Evolutionary conservation across 2,113 vertebrate species (phyloP).

Genomic region (Varanus komodoensis): DNA sequence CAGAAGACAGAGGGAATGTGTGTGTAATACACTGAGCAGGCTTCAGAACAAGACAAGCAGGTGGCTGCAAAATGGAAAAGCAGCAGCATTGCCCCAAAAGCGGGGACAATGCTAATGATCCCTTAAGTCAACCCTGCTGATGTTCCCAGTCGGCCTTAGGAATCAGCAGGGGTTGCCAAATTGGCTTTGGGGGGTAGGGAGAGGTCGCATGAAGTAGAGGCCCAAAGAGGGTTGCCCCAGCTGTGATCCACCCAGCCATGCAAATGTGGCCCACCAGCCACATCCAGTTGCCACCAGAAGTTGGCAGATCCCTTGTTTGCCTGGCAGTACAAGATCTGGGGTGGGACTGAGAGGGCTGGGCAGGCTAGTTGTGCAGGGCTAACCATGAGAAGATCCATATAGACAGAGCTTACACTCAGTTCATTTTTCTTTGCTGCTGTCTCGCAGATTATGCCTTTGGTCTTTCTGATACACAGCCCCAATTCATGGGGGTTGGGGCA

Average conservation of each 20-base stretch:
- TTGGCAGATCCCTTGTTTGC: neutral
- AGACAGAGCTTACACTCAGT: neutral
- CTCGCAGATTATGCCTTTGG: slow-evolving; percentile 8
- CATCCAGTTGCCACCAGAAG: too few species aligned
- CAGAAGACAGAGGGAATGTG: neutral
- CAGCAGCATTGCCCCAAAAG: neutral
- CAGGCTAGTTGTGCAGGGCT: neutral
- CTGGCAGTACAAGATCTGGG: neutral
- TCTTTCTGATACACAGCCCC: neutral
- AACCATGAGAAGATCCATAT: neutral
- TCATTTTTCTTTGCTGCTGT: slow-evolving; percentile 24
- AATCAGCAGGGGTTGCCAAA: neutral
- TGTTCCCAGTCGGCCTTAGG: neutral
- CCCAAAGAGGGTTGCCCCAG: neutral
- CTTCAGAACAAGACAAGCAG: neutral
- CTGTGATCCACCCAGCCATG: neutral
- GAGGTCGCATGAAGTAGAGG: neutral
- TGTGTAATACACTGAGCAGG: neutral
- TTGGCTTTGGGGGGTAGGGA: neutral
- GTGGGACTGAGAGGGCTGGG: neutral
- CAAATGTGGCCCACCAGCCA: neutral
- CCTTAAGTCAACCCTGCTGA: neutral
- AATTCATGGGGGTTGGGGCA: too few species aligned
- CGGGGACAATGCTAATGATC: neutral
- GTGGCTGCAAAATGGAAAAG: neutral